These are phyloP conservation scores for Acomys russatus DNA, from an alignment of 2,797 vertebrate genomes.

Conservation along the genomic window DNA sequence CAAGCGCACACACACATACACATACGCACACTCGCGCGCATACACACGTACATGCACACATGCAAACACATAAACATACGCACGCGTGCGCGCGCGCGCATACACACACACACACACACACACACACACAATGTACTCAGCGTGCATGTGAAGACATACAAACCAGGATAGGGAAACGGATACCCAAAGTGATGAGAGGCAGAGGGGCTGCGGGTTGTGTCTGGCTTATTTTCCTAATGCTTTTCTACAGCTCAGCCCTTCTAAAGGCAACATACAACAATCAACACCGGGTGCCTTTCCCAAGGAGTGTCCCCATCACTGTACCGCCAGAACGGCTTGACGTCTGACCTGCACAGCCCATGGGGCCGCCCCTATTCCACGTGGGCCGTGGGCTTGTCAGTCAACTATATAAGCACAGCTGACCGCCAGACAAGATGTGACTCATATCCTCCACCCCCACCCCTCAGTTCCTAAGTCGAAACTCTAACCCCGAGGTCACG, in stretches of 20 bases:
- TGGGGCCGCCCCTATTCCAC: rapidly evolving
- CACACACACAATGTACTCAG: too few relatives aligned
- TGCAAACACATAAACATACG: background rate
- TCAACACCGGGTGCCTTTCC: background rate
- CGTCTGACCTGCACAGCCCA: background rate
- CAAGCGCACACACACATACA: background rate
- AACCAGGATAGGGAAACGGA: background rate
- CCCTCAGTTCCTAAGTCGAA: background rate
- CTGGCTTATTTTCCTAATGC: background rate
- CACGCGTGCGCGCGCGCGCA: too few relatives aligned
- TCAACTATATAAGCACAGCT: too few relatives aligned
- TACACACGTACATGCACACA: background rate
- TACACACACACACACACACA: background rate
- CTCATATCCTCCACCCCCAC: background rate
- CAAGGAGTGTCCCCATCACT: background rate
- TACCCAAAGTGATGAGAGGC: background rate
- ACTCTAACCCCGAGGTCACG: background rate
- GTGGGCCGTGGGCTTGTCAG: too few relatives aligned
- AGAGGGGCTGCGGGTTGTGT: background rate
- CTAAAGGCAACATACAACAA: background rate
- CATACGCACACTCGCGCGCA: background rate
- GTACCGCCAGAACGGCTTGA: background rate
- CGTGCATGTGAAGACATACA: background rate
- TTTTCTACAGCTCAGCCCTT: background rate
- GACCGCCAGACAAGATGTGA: background rate